phyloP scores from a whole-genome alignment of 2,113 vertebrate genomes.

The Ahaetulla prasina region DNA sequence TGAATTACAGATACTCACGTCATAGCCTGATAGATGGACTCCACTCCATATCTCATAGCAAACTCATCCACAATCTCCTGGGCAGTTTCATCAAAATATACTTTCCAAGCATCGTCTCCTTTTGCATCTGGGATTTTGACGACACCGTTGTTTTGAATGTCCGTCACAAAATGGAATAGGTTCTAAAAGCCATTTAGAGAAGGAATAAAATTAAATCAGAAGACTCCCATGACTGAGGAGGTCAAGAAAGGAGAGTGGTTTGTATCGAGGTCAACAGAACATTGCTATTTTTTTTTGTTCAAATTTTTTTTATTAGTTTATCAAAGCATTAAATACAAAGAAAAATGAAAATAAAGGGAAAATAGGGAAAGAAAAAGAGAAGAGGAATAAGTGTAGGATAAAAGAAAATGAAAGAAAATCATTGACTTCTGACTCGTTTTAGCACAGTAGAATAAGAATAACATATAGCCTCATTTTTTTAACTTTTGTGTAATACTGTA shows the following conservation, averaged over 20 bases:
- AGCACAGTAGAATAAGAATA: neutral
- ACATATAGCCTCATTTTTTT: neutral
- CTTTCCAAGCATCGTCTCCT: conserved; percentile 97
- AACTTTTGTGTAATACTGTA: neutral
- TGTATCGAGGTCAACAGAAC: neutral
- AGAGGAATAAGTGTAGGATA: neutral
- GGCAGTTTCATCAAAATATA: conserved; percentile 96
- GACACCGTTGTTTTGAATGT: conserved; percentile 93
- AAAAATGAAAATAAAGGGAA: neutral
- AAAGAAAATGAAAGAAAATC: neutral
- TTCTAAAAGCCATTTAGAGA: conserved; percentile 71
- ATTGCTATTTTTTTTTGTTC: neutral
- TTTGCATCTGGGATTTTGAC: conserved; percentile 97
- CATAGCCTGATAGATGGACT: conserved; percentile 99
- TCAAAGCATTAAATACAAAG: neutral
- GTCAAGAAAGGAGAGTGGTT: neutral
- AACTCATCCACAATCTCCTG: conserved; percentile 98
- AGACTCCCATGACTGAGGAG: neutral
- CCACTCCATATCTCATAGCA: conserved; percentile 97
- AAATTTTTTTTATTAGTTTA: neutral
- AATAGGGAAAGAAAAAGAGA: neutral
- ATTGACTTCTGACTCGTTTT: neutral
- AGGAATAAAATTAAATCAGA: neutral
- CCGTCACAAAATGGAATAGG: conserved; percentile 95
- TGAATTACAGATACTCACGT: conserved; percentile 75